Conservation (phyloP, 35 echinoderm and acorn worm species). For the Stichopus chloronotus region DNA sequence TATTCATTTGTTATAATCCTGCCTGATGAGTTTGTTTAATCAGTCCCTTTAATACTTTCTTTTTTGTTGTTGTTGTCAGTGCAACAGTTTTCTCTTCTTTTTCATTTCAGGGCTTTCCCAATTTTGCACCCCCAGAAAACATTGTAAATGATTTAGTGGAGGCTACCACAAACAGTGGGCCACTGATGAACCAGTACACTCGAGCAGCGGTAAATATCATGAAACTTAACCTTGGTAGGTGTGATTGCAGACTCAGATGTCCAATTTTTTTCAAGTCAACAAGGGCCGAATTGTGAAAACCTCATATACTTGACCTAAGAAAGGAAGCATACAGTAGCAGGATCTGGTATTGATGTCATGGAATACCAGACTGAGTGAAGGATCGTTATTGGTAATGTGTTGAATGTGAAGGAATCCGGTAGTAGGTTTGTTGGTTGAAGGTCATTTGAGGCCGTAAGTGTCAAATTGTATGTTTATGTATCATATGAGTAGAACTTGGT, state of each 20-base stretch:
- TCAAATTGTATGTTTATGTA: no score
- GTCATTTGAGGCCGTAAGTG: no score
- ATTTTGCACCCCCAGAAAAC: constrained; percentile 85
- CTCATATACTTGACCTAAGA: constrained; percentile 29
- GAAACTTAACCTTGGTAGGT: neutral
- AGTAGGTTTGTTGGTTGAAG: no score
- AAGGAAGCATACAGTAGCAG: constrained; percentile 37
- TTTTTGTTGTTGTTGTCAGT: neutral
- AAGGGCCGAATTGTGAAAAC: no score
- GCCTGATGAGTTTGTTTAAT: neutral
- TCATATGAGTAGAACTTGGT: no score
- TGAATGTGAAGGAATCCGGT: no score
- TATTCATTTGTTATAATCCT: neutral
- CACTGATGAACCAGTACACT: constrained; percentile 89
- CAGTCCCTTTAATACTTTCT: neutral
- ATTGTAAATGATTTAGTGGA: constrained; percentile 68
- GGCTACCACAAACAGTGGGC: constrained; percentile 58
- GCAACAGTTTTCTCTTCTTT: neutral
- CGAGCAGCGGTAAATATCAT: constrained; percentile 71
- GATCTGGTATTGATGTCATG: no score
- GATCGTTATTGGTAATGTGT: no score
- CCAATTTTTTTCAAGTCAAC: constrained; percentile 39
- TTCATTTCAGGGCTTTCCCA: constrained; percentile 87
- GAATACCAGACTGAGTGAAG: no score
- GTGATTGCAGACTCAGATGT: neutral